Base-by-base conservation (phyloP, 2,113 vertebrate genomes). In the Oxygymnocypris stewartii region DNA sequence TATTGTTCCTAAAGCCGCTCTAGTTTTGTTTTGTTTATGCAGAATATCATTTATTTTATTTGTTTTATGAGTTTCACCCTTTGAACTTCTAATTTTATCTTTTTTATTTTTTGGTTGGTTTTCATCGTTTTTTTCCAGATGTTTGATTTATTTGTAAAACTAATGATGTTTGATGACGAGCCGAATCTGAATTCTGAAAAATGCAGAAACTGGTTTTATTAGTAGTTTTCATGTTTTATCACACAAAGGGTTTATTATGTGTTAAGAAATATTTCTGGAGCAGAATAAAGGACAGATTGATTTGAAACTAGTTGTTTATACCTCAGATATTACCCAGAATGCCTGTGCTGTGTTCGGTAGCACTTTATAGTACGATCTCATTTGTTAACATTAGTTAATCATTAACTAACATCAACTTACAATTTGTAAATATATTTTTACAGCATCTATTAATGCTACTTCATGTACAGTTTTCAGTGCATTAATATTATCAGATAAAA, bases 301-400 rank as follows among this genome's bases (percentile, higher is more conserved):
- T 25, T n/a, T 10, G 8, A 42, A 42, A 40, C 18, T 23, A 40
- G 69, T 20, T 40, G 18, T 4, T 23, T 40, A 18, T 73, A 73
- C 69, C 69, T 73, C 69, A 40, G 9, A 23, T 23, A 73, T 74
- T 42, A 74, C 71, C 71, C 20, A 74, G 37, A 74, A 74, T 74
- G 42, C 37, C 37, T 40, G 25, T 31, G 7, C 14, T 54, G 54
- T 23, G 18, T 57, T 23, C 23, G 6, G 54, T 57, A 61, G 16
- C 57, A 61, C 57, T 61, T n/a, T 61, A 61, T 23, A 61, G 8
- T 61, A n/a, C n/a, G 23, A n/a, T 61, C 57, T 61, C 23, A 10
- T 59, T 9, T 59, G 20, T 23, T 59, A 23, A 59, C 57, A 23
- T 61, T n/a, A 59, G 20, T n/a, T 9, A 59, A 10, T 3, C 57